Conservation (phyloP, 2,797 vertebrate genomes). For the Salmo trutta region DNA sequence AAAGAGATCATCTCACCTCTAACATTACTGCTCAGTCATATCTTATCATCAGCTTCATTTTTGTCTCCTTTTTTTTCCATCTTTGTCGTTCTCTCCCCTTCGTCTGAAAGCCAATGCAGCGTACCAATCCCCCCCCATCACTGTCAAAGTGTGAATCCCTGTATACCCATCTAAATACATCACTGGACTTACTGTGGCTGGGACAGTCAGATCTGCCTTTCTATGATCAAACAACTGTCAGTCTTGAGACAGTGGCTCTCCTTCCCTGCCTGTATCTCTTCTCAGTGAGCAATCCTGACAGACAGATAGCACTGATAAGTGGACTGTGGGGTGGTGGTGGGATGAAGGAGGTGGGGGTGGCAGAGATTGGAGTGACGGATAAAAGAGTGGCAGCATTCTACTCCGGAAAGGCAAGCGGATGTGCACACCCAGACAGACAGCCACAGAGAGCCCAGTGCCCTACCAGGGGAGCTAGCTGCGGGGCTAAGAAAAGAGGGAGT, state of each 20-base stretch:
- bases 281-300: background rate
- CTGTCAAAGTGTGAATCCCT: background rate
- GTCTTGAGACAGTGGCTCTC: background rate
- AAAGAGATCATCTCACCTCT: background rate
- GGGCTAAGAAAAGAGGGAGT: conserved; percentile 2
- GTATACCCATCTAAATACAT: background rate
- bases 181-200: background rate
- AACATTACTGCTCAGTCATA: background rate
- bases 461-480: background rate
- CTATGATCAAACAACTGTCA: background rate
- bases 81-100: background rate
- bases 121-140: background rate
- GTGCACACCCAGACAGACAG: background rate
- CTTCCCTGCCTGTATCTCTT: background rate
- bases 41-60: background rate
- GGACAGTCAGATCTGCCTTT: background rate
- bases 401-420: background rate
- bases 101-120: background rate
- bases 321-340: background rate
- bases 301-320: background rate
- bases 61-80: background rate
- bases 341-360: background rate
- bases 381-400: background rate
- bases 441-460: background rate
- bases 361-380: background rate